Evolutionary conservation across 2,888 invertebrate species (phyloP).

Genomic region (Drosophila buzzatii): DNA sequence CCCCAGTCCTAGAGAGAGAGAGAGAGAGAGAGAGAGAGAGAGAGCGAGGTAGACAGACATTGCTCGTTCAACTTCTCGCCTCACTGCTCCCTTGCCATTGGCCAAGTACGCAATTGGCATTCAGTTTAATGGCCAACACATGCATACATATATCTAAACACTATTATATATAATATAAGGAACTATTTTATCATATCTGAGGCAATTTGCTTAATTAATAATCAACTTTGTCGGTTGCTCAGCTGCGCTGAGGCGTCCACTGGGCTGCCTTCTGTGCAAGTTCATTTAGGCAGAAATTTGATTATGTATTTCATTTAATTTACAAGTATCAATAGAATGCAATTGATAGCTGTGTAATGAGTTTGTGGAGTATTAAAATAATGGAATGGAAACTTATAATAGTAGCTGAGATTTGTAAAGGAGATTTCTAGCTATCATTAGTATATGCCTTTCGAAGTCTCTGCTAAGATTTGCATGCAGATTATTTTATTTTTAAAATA

Average conservation of each 20-base stretch:
- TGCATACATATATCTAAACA: conserved; percentile 10
- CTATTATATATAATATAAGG: conserved; percentile 1
- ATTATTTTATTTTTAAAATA: no score
- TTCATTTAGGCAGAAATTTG: not conserved
- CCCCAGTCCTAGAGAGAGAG: not conserved
- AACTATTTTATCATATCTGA: conserved; percentile 35
- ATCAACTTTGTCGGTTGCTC: conserved; percentile 49
- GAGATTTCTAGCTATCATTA: no score
- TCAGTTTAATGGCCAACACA: conserved; percentile 23
- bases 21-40: not conserved
- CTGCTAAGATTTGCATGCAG: no score
- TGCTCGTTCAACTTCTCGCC: conserved; percentile 41
- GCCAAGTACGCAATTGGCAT: conserved; percentile 30
- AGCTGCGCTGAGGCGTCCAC: not conserved
- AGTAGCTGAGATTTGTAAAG: no score
- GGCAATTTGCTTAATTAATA: conserved; percentile 75
- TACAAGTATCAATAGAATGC: not conserved
- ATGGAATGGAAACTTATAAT: no score
- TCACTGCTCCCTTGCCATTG: conserved; percentile 5
- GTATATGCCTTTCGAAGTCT: no score
- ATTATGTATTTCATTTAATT: not conserved
- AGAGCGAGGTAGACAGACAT: not conserved
- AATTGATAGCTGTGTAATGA: not conserved
- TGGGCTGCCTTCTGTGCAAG: not conserved
- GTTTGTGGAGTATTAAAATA: no score